These are phyloP conservation scores for Hypocryptadius cinnamomeus DNA, from an alignment of 2,113 vertebrate species.

Conservation along the genomic window DNA sequence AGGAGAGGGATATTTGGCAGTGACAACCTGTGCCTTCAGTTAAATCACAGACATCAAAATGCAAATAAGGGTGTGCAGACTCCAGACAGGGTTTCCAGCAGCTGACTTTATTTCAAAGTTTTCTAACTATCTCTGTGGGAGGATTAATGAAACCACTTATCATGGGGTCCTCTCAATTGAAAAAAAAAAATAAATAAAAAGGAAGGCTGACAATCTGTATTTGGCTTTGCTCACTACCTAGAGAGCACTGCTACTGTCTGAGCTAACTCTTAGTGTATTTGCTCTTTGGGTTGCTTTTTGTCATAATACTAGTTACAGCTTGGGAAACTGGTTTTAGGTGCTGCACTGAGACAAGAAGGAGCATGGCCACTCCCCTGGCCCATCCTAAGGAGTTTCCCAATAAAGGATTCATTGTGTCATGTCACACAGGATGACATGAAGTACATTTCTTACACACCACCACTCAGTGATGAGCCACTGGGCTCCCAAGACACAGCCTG, in stretches of 20 bases:
- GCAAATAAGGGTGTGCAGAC: conserved; percentile 68
- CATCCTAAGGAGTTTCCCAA: rapidly evolving
- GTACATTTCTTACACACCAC: not conserved
- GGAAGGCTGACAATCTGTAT: not conserved
- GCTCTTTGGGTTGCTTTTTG: not conserved
- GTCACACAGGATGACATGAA: not conserved
- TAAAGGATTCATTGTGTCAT: not conserved
- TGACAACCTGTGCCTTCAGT: conserved; percentile 79
- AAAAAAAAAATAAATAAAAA: not conserved
- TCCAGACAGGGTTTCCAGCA: conserved; percentile 57
- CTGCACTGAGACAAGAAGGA: not conserved
- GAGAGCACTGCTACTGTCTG: not conserved
- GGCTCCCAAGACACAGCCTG: rapidly evolving
- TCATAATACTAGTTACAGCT: not conserved
- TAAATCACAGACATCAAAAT: conserved; percentile 79
- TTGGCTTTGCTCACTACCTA: not conserved
- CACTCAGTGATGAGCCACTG: not conserved
- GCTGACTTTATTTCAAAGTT: conserved; percentile 68
- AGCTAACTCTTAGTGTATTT: not conserved
- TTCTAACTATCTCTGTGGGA: conserved; percentile 36
- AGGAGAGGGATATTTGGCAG: conserved; percentile 74
- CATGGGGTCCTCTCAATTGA: not conserved
- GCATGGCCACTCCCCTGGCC: not conserved
- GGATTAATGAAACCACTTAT: conserved; percentile 7
- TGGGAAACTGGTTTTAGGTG: not conserved